Evolutionary conservation across 2,888 invertebrate genomes (phyloP).

Genomic region (Molanna angustata): DNA sequence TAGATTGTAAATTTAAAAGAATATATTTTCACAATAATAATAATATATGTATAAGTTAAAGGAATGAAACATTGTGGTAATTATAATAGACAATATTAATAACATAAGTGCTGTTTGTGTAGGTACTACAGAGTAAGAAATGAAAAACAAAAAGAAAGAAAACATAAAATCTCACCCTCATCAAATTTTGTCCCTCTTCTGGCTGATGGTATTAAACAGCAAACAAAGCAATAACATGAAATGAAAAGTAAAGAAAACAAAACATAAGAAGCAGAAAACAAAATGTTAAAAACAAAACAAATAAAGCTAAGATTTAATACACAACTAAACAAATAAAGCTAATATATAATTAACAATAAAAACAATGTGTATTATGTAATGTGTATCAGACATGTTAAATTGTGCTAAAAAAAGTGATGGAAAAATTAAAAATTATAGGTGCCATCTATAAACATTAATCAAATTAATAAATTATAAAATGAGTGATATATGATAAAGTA

Average conservation of each 20-base stretch:
- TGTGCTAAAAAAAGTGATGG: too few species aligned
- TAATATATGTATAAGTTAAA: too few species aligned
- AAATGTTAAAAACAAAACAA: conserved; percentile 13
- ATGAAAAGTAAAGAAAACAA: conserved; percentile 30
- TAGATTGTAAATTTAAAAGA: too few species aligned
- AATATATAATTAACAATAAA: neutral
- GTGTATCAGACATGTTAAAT: neutral
- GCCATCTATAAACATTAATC: neutral
- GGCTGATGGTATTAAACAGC: conserved; percentile 46
- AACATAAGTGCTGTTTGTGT: neutral
- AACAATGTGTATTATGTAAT: neutral
- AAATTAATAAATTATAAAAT: too few species aligned
- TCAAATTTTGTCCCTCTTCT: conserved; percentile 70
- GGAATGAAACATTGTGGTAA: too few species aligned
- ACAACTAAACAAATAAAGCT: neutral
- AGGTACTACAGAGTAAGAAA: conserved; percentile 5
- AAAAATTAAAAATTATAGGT: neutral
- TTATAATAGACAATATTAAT: too few species aligned
- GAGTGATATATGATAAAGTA: too few species aligned
- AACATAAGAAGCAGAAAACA: conserved; percentile 13
- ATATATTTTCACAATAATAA: too few species aligned
- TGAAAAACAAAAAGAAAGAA: conserved; percentile 24
- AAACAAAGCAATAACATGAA: conserved; percentile 38
- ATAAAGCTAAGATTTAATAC: neutral
- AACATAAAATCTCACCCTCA: conserved; percentile 61